These are phyloP conservation scores for Heliothis peltigera DNA, from an alignment of 2,888 invertebrate genomes.

Conservation along the genomic window DNA sequence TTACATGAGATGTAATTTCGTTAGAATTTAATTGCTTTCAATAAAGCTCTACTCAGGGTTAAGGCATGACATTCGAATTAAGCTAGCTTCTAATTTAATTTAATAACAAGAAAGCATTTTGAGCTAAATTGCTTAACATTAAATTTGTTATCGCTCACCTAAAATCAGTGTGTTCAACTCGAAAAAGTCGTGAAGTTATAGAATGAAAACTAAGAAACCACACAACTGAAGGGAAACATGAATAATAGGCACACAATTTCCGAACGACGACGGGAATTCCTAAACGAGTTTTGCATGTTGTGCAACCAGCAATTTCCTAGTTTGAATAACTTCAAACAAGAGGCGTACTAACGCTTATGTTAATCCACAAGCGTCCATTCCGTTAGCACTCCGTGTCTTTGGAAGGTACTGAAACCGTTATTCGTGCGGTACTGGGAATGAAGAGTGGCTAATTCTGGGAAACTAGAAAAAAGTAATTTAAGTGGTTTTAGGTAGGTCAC, in stretches of 20 bases:
- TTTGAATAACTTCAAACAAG: constrained; percentile 58
- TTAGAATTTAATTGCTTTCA: constrained; percentile 34
- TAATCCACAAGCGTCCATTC: constrained; percentile 64
- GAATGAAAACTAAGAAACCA: neutral
- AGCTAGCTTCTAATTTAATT: too few species aligned
- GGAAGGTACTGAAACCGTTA: constrained; percentile 65
- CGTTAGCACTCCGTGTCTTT: constrained; percentile 51
- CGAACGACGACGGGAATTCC: constrained; percentile 44
- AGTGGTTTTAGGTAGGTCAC: constrained; percentile 41
- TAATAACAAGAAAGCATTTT: too few species aligned
- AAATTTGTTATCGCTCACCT: too few species aligned
- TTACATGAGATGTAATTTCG: constrained; percentile 13
- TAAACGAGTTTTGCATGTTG: constrained; percentile 55
- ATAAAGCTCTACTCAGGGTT: neutral
- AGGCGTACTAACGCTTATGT: constrained; percentile 68
- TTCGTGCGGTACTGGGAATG: constrained; percentile 50
- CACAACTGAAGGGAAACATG: constrained; percentile 17
- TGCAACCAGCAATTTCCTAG: constrained; percentile 64
- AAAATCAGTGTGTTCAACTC: neutral
- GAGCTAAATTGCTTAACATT: too few species aligned
- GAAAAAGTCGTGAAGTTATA: neutral
- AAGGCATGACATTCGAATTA: too few species aligned
- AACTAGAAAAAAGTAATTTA: constrained; percentile 36
- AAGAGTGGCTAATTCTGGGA: constrained; percentile 57
- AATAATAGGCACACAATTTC: constrained; percentile 45